Evolutionary conservation across 2,113 vertebrate species (phyloP), one percentile per base, ranked within the genome.

Genomic region (Mohoua ochrocephala): DNA sequence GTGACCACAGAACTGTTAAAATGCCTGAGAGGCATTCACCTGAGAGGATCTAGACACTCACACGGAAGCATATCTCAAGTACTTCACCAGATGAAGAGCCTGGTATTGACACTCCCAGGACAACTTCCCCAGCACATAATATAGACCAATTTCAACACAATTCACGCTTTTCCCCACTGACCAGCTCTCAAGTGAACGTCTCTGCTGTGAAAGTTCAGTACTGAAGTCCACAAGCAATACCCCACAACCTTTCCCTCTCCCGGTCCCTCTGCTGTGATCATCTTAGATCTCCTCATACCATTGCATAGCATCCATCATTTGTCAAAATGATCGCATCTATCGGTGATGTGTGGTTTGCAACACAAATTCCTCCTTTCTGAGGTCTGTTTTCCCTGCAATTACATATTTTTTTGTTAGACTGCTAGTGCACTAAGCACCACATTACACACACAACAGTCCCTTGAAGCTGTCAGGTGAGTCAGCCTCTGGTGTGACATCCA

Each of bases 341-440:
- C 0, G 99, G 99, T 12, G 99, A 99, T 1, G 99, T 99, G 92
- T 99, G 99, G 93, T 99, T 99, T 61, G 99, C 99, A 10, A 99
- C 99, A 82, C 99, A 99, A 82, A 99, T 99, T 28, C 99, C 99
- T 94, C 99, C 99, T 89, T 99, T 99, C 97, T 98, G 98, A 23
- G 99, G 99, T 56, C 95, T 97, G 96, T 99, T 99, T 92, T 99
- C 98, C 97, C 99, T 99, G 98, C 20, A 95, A 97, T 81, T 15
- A 96, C 64, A 96, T 10, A 28, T 18, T 33, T 74, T 75, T 50
- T 56, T 41, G 76, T 95, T 84, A 96, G 85, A 49, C 52, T 75
- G 22, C 22, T 12, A 88, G 17, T 7, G 30, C 49, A 54, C 30
- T 31, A 30, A 47, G 19, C 42, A 67, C 18, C 64, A 67, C 44